Evolutionary conservation across 2,888 invertebrate genomes (phyloP).

Genomic region (Ennomos quercinarius): DNA sequence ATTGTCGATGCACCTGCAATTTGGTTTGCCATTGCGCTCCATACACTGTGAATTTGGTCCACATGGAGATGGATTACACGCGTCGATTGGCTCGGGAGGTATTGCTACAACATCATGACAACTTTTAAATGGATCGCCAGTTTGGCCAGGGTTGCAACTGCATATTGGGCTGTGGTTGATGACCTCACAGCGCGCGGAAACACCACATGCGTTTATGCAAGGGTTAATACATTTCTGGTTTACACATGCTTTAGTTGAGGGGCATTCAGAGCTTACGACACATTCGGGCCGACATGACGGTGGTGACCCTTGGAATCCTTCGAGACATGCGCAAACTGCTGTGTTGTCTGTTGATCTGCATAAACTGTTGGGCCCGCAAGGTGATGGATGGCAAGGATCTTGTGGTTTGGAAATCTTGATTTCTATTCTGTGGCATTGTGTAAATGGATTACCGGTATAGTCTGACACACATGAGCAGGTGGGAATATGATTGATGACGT

Average conservation of each 20-base stretch:
- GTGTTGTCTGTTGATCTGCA: constrained; percentile 91
- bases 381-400: constrained; percentile 91
- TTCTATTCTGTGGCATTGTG: constrained; percentile 73
- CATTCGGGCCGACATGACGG: constrained; percentile 94
- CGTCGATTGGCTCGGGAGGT: constrained; percentile 73
- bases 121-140: constrained; percentile 92
- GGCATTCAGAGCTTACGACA: constrained; percentile 92
- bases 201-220: constrained; percentile 92
- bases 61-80: constrained; percentile 92
- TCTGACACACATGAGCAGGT: constrained; percentile 88
- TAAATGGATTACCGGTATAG: constrained; percentile 91
- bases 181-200: constrained; percentile 91
- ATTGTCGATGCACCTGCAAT: constrained; percentile 91
- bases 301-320: constrained; percentile 92
- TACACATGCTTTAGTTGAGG: constrained; percentile 92
- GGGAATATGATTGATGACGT: constrained; percentile 91
- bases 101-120: constrained; percentile 84
- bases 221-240: constrained; percentile 94
- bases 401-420: constrained; percentile 56
- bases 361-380: constrained; percentile 92
- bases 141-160: constrained; percentile 90
- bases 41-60: constrained; percentile 92
- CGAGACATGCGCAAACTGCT: constrained; percentile 91
- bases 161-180: constrained; percentile 95
- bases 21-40: constrained; percentile 87